Conservation (phyloP, 2,113 vertebrate genomes). For the Chaetodon trifascialis region DNA sequence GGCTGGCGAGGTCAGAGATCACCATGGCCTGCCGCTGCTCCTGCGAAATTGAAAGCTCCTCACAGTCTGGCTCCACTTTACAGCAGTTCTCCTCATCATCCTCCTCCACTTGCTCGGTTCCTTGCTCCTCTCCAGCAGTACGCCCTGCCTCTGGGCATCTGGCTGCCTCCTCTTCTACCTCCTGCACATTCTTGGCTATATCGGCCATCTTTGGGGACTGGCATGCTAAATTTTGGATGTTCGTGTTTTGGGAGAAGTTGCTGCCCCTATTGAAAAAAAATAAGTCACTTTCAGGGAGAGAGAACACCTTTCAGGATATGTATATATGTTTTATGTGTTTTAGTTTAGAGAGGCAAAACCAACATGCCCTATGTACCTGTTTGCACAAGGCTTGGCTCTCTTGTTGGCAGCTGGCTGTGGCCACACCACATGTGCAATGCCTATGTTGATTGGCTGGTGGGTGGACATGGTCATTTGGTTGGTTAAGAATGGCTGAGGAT, state of each 20-base stretch:
- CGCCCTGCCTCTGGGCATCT: conserved; percentile 85
- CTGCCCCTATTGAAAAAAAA: conserved; percentile 85
- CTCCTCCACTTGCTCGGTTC: conserved; percentile 76
- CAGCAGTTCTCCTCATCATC: conserved; percentile 74
- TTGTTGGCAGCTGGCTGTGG: conserved; percentile 93
- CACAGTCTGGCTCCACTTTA: conserved; percentile 85
- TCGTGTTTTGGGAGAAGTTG: conserved; percentile 89
- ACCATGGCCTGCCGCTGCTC: conserved; percentile 91
- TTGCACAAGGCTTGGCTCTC: conserved; percentile 92
- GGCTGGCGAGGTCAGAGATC: conserved; percentile 91
- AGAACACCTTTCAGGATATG: not conserved
- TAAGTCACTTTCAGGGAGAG: conserved; percentile 3
- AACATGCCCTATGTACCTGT: conserved; percentile 86
- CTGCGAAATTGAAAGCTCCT: conserved; percentile 81
- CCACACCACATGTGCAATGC: conserved; percentile 98
- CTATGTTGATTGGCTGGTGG: conserved; percentile 97
- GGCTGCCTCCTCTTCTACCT: conserved; percentile 81
- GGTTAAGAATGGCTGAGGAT: conserved; percentile 94
- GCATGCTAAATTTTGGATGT: conserved; percentile 90
- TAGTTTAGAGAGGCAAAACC: not conserved
- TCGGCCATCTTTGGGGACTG: conserved; percentile 93
- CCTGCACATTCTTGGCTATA: conserved; percentile 88
- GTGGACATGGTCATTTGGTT: conserved; percentile 97
- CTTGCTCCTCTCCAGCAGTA: conserved; percentile 72
- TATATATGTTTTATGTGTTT: not conserved